A percentile compares a stretch with the other conserved stretches of the same genome.
These are phyloP conservation scores for Corythucha ciliata DNA, from an alignment of 2,888 invertebrate species.

Conservation along the genomic window DNA sequence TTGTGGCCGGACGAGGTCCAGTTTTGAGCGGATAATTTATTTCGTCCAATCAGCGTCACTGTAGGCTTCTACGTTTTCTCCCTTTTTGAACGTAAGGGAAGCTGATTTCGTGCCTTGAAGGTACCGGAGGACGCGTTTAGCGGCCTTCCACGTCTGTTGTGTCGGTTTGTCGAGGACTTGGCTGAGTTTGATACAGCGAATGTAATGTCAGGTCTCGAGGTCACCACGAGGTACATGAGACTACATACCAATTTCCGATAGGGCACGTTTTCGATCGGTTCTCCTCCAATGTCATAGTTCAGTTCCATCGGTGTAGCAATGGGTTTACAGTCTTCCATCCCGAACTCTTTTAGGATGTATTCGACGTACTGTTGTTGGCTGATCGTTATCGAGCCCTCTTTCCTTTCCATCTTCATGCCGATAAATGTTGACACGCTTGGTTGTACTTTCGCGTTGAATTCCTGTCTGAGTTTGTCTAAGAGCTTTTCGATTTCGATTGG, in stretches of 20 bases:
- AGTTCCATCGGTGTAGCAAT: conserved; percentile 24
- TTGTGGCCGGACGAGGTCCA: too few relatives aligned
- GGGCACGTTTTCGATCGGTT: conserved; percentile 12
- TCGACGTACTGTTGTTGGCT: conserved; percentile 17
- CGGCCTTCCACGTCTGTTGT: too few relatives aligned
- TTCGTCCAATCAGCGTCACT: too few relatives aligned
- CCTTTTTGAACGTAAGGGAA: too few relatives aligned
- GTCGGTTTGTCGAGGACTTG: conserved; percentile 5
- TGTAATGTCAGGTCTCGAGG: conserved; percentile 8
- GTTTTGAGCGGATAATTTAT: too few relatives aligned
- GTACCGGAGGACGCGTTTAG: too few relatives aligned
- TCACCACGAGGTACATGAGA: conserved; percentile 11
- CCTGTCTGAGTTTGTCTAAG: conserved; percentile 9
- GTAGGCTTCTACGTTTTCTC: too few relatives aligned
- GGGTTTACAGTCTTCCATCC: conserved; percentile 14
- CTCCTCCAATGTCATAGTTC: conserved; percentile 3
- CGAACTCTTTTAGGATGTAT: conserved; percentile 2
- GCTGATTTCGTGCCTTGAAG: too few relatives aligned
- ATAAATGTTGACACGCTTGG: conserved; percentile 14
- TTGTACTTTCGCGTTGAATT: conserved; percentile 20
- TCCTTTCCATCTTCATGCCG: conserved; percentile 18
- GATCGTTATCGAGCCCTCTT: conserved; percentile 5
- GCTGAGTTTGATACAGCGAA: neutral
- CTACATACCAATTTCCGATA: conserved; percentile 25
- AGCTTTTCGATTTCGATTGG: conserved; percentile 10